Base-by-base conservation (phyloP, 2,888 invertebrate species). In the Melinaea marsaeus region DNA sequence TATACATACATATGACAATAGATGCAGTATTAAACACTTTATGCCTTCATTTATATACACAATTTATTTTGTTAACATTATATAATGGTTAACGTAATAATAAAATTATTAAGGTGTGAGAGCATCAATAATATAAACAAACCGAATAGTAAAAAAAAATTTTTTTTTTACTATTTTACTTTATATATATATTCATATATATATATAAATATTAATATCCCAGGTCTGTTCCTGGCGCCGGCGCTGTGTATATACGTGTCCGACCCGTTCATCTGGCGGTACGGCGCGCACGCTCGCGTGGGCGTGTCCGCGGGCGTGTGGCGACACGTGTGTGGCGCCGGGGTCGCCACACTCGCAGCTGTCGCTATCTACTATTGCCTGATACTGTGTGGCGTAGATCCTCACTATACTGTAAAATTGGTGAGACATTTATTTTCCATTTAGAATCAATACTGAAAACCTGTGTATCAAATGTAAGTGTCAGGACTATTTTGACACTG, bases 331-430 rank as follows among this genome's bases (percentile, higher is more conserved):
- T 42, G 42, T 42, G 9, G 42, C 42, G 42, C 42, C 9, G 42
- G 42, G 42, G 47, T 56, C 0, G 69, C 79, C 0, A 67, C 73
- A 0, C 62, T 71, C 2, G 73, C 81, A 2, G 73, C 79, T 0
- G 71, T 68, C 0, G 13, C 79, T 13, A 84, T 84, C 0, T 88
- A 92, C 71, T 88, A 77, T 71, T 75, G 77, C 1, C 79, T 89
- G 35, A 75, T 79, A 6, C 48, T 79, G 4, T 74, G 81, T 33
- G 88, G 92, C 0, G 74, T 92, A 54, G 94, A 95, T 74, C 95
- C 95, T 0, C 91, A 93, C 72, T 93, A 93, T 92, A 93, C 94
- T 3, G 88, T 95, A 1, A 89, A 92, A 62, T 78, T 93, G 87
- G 93, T 92, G 56, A 81, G 79, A 22, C 45, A 57, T 37, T 42